These are phyloP conservation scores for Sminthurides bifidus DNA, from an alignment of 1,140 invertebrate species.

Conservation along the genomic window DNA sequence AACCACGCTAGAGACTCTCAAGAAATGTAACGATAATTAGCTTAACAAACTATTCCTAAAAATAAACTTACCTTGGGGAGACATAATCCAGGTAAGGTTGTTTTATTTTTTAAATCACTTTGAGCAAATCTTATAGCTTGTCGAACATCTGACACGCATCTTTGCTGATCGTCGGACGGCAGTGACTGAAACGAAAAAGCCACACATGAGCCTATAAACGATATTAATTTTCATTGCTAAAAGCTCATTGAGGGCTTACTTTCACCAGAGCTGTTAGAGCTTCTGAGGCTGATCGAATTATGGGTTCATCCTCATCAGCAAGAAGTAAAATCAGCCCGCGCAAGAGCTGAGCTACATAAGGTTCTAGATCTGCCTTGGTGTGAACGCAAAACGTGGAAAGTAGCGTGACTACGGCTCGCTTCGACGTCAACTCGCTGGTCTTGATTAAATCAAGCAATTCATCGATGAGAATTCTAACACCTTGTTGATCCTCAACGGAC, in stretches of 20 bases:
- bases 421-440: slow-evolving; percentile 45
- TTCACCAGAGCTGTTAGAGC: slow-evolving; percentile 81
- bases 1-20: no score
- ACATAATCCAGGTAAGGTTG: slow-evolving; percentile 84
- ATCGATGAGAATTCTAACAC: slow-evolving; percentile 77
- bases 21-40: no score
- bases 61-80: slow-evolving; percentile 69
- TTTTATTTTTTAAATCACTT: slow-evolving; percentile 67
- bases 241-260: slow-evolving; percentile 41
- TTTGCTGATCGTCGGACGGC: slow-evolving; percentile 64
- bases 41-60: no score
- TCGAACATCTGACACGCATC: slow-evolving; percentile 73
- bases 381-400: slow-evolving; percentile 80
- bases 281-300: slow-evolving; percentile 77
- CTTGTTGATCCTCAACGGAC: slow-evolving; percentile 74
- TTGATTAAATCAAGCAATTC: slow-evolving; percentile 71
- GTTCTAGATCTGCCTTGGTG: slow-evolving; percentile 69
- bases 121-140: slow-evolving; percentile 82
- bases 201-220: not conserved
- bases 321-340: slow-evolving; percentile 76
- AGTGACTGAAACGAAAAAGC: slow-evolving; percentile 46
- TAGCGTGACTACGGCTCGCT: slow-evolving; percentile 69
- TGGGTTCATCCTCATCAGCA: slow-evolving; percentile 63
- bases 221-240: no score
- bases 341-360: slow-evolving; percentile 76